Conservation (phyloP, 2,113 vertebrate species). For the Castor canadensis region DNA sequence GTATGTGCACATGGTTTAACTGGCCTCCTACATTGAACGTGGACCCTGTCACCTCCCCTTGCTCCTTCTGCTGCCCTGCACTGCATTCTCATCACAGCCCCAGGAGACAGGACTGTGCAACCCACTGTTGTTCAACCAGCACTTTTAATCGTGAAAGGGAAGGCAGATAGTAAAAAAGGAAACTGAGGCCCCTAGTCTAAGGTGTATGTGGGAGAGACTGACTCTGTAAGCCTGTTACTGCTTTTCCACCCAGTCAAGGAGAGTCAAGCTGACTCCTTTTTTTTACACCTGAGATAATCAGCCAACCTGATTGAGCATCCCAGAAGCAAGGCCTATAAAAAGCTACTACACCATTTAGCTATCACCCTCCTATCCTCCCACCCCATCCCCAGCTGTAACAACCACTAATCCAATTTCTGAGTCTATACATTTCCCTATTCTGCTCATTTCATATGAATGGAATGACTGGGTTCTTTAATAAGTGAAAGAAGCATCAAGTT, state of each 20-base stretch:
- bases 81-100: background rate
- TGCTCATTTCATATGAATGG: background rate
- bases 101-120: background rate
- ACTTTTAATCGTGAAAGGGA: background rate
- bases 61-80: background rate
- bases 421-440: background rate
- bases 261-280: background rate
- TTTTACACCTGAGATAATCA: background rate
- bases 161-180: background rate
- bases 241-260: background rate
- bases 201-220: too few relatives aligned
- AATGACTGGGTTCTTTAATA: background rate
- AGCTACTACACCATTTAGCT: background rate
- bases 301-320: background rate
- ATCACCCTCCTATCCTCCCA: background rate
- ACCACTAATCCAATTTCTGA: background rate
- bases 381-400: background rate
- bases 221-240: background rate
- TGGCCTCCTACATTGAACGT: background rate
- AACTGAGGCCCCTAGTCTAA: background rate
- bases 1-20: fast-evolving
- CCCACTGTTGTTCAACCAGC: background rate
- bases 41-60: background rate
- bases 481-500: background rate
- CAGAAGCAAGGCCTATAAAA: background rate